phyloP scores from a whole-genome alignment of 2,113 vertebrate genomes.

The Tenrec ecaudatus region DNA sequence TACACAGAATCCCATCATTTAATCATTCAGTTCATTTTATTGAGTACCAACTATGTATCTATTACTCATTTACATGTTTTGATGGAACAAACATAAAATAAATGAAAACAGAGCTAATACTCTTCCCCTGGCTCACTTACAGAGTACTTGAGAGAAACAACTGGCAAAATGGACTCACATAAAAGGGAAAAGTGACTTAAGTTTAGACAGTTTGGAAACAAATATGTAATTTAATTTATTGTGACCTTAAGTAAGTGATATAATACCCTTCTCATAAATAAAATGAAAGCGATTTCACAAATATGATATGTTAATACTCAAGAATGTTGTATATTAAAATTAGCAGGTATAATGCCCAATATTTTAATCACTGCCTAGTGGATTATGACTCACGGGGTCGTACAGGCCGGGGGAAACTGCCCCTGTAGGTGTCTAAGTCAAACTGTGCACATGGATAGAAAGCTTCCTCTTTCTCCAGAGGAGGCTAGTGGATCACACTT shows the following conservation, averaged over 20 bases:
- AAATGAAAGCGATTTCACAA: slow-evolving; percentile 45
- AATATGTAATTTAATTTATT: slow-evolving; percentile 4
- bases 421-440: too few species aligned
- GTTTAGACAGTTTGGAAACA: background rate
- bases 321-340: background rate
- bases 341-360: background rate
- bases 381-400: too few species aligned
- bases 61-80: background rate
- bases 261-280: background rate
- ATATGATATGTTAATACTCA: background rate
- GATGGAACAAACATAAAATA: background rate
- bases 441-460: too few species aligned
- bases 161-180: background rate
- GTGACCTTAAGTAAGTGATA: background rate
- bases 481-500: too few species aligned
- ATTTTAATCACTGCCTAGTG: background rate
- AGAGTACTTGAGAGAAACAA: background rate
- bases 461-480: too few species aligned
- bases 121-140: background rate
- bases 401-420: too few species aligned
- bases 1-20: background rate
- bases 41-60: background rate
- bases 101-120: background rate
- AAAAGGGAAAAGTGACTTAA: slow-evolving; percentile 14
- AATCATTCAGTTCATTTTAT: slow-evolving; percentile 9